Percentiles rank a stretch among this genome's conserved stretches.
These are phyloP conservation scores for Chrysolina americana DNA, from an alignment of 2,888 invertebrate genomes.

Conservation along the genomic window DNA sequence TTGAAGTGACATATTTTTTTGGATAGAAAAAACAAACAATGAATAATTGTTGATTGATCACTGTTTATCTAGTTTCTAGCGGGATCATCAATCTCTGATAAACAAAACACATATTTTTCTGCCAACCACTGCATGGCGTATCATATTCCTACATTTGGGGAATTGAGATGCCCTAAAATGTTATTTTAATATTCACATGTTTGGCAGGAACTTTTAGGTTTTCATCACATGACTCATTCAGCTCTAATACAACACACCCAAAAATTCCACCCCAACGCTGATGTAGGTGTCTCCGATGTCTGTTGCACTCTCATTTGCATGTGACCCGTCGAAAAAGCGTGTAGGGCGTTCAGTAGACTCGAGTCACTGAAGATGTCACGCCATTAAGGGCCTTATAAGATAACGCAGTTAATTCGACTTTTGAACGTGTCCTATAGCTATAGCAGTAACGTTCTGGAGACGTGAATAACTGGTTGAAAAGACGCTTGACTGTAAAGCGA, in stretches of 20 bases:
- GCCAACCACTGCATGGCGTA: too few species aligned
- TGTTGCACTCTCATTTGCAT: constrained; percentile 54
- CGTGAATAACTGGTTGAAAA: background rate
- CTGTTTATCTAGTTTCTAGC: too few species aligned
- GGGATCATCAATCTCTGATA: too few species aligned
- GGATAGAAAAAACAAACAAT: too few species aligned
- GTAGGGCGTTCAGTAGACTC: background rate
- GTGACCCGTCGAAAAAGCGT: constrained; percentile 31
- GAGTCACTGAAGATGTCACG: background rate
- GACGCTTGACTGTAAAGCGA: constrained; percentile 29
- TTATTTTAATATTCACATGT: constrained; percentile 34
- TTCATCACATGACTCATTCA: constrained; percentile 55
- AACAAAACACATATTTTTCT: too few species aligned
- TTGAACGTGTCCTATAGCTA: background rate
- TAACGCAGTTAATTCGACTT: background rate
- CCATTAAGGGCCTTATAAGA: background rate
- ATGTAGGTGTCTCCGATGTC: constrained; percentile 49
- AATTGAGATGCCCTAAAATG: too few species aligned
- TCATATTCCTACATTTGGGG: too few species aligned
- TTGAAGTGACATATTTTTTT: too few species aligned
- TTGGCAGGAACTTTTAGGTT: constrained; percentile 52
- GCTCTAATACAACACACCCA: constrained; percentile 51
- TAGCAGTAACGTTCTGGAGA: background rate
- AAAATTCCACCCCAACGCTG: constrained; percentile 57
- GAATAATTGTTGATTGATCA: too few species aligned